Evolutionary conservation across 2,888 invertebrate genomes (phyloP).

Genomic region (Melinopterus prodromus): DNA sequence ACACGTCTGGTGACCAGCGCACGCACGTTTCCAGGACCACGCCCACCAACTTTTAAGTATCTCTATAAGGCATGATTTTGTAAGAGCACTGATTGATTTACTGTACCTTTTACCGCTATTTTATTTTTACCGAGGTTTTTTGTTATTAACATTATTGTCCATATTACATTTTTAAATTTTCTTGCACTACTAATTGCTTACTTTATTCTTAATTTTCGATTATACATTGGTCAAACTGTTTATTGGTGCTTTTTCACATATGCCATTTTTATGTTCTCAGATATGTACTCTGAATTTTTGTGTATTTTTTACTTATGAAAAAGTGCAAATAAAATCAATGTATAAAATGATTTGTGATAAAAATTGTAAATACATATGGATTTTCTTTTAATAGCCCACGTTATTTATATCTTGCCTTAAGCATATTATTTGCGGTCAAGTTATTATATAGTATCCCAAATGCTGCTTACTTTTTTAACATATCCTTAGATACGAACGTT

Average conservation of each 20-base stretch:
- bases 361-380: too few relatives aligned
- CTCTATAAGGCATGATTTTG: not conserved
- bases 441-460: too few relatives aligned
- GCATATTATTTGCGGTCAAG: too few relatives aligned
- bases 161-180: not conserved
- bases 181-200: not conserved
- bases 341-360: too few relatives aligned
- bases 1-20: not conserved
- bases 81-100: conserved; percentile 14
- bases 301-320: too few relatives aligned
- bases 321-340: too few relatives aligned
- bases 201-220: not conserved
- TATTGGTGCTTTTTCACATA: not conserved
- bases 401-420: too few relatives aligned
- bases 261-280: too few relatives aligned
- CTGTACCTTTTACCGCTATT: conserved; percentile 27
- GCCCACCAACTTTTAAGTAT: conserved; percentile 6
- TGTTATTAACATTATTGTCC: not conserved
- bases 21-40: conserved; percentile 5
- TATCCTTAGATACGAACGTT: too few relatives aligned
- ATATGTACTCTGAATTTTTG: too few relatives aligned
- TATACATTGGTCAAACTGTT: not conserved
- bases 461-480: too few relatives aligned
- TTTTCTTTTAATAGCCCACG: too few relatives aligned
- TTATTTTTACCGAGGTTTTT: conserved; percentile 34